Conservation (phyloP, 2,888 invertebrate genomes). For the Caenorhabditis parvicauda region DNA sequence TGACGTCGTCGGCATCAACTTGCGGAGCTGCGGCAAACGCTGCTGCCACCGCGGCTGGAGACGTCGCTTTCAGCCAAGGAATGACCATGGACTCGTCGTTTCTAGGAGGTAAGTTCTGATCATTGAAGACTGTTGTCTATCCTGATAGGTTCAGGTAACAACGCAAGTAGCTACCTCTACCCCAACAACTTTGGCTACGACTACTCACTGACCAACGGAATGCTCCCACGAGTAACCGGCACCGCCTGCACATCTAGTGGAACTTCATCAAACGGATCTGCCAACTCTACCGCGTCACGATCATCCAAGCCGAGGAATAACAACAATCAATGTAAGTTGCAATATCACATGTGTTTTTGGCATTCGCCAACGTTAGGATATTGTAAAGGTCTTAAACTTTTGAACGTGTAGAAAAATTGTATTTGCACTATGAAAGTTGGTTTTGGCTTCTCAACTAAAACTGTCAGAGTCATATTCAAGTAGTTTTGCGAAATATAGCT, state of each 20-base stretch:
- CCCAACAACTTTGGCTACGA: constrained; percentile 21
- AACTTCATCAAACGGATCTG: constrained; percentile 10
- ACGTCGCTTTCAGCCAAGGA: constrained; percentile 8
- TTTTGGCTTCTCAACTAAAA: no score
- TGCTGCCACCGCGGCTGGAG: constrained; percentile 7
- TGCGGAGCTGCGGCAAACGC: no score
- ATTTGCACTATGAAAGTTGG: no score
- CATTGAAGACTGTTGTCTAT: no score
- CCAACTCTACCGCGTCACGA: constrained; percentile 20
- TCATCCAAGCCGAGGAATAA: not conserved
- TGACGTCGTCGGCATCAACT: constrained; percentile 3
- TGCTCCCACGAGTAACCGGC: constrained; percentile 13
- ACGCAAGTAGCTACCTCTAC: constrained; percentile 25
- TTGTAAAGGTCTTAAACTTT: no score
- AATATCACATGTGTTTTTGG: no score
- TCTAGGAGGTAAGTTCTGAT: constrained; percentile 26
- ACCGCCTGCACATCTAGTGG: constrained; percentile 18
- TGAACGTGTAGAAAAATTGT: no score
- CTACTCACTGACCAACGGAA: constrained; percentile 12
- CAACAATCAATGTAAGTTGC: constrained; percentile 1
- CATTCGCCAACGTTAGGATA: no score
- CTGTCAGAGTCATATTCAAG: no score
- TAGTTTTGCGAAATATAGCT: no score
- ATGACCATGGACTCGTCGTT: constrained; percentile 29
- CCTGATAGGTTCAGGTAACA: constrained; percentile 24